These are phyloP conservation scores for Drosophila albomicans DNA, from an alignment of 1,140 invertebrate genomes.

Conservation along the genomic window DNA sequence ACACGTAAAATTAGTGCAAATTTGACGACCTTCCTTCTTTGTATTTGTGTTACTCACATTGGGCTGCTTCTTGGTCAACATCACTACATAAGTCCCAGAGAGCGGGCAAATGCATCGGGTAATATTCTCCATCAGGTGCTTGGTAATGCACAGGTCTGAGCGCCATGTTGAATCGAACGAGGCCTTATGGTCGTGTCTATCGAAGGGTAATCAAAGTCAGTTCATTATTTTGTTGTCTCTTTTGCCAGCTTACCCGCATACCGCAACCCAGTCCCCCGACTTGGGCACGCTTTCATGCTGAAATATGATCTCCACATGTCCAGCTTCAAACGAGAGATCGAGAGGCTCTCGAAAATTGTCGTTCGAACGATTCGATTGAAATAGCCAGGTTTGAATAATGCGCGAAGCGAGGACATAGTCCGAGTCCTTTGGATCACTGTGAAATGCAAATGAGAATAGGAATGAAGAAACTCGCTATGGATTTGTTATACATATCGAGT, in stretches of 20 bases:
- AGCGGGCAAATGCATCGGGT: slow-evolving; percentile 87
- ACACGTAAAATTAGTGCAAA: slow-evolving; percentile 31
- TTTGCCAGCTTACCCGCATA: slow-evolving; percentile 68
- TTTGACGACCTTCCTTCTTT: not conserved
- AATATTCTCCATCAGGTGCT: slow-evolving; percentile 85
- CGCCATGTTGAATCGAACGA: slow-evolving; percentile 83
- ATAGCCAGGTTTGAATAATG: slow-evolving; percentile 86
- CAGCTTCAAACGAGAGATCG: slow-evolving; percentile 79
- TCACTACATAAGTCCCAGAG: slow-evolving; percentile 87
- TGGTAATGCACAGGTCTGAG: slow-evolving; percentile 86
- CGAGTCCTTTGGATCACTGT: slow-evolving; percentile 88
- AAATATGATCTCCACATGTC: slow-evolving; percentile 84
- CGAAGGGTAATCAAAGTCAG: not conserved
- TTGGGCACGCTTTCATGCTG: slow-evolving; percentile 83
- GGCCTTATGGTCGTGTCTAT: slow-evolving; percentile 81
- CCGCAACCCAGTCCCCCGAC: slow-evolving; percentile 79
- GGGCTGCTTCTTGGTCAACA: slow-evolving; percentile 86
- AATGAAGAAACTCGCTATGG: not conserved
- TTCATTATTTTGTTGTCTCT: not conserved
- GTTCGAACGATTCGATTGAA: slow-evolving; percentile 81
- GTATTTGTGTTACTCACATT: slow-evolving; percentile 84
- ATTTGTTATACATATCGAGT: too few species aligned
- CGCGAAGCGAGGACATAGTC: slow-evolving; percentile 89
- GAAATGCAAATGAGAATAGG: slow-evolving; percentile 4
- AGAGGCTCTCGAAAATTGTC: slow-evolving; percentile 77